Base-by-base conservation (phyloP, 2,797 vertebrate genomes). In the Mus spretus region DNA sequence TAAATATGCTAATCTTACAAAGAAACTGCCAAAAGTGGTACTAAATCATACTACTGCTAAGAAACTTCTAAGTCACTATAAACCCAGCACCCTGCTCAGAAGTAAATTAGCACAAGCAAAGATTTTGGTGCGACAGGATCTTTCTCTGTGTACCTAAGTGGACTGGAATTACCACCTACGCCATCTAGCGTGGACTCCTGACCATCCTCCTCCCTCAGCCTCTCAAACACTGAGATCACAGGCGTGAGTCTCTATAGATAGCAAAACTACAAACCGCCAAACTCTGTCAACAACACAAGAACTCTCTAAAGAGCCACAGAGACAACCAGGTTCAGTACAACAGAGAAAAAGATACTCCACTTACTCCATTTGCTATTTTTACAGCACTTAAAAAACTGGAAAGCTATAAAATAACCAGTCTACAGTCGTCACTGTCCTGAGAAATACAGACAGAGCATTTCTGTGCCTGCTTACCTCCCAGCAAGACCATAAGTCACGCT, bases 381-480 rank as follows among this genome's bases (percentile, higher is more conserved):
- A 57, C 44, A 83, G 8, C 40, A 94, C 7, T 55, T n/a, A 89
- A 95, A 87, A 86, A n/a, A 70, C 11, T 15, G 19, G 53, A 89
- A 70, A 26, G 22, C 90, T 92, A 90, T n/a, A 96, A 94, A 96
- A 91, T 79, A 94, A 87, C 80, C 50, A 90, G 74, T 53, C 37
- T 53, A 79, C 1, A 93, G 77, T 37, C 91, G 80, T 78, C 15
- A 24, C 0, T 82, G 34, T 44, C 74, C 40, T 85, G 34, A 89
- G 47, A 31, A 94, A 92, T 65, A 88, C 6, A 78, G 7, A 89
- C 0, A 87, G 2, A 40, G 47, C 34, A 91, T 79, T 79, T 91
- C 11, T 81, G 50, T 50, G 11, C 50, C 53, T 89, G 59, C 55
- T 88, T 40, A 81, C 22, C 3, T 74, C 89, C 40, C 86, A 24